Evolutionary conservation across 2,888 invertebrate genomes (phyloP).

Genomic region (Taenaris catops): DNA sequence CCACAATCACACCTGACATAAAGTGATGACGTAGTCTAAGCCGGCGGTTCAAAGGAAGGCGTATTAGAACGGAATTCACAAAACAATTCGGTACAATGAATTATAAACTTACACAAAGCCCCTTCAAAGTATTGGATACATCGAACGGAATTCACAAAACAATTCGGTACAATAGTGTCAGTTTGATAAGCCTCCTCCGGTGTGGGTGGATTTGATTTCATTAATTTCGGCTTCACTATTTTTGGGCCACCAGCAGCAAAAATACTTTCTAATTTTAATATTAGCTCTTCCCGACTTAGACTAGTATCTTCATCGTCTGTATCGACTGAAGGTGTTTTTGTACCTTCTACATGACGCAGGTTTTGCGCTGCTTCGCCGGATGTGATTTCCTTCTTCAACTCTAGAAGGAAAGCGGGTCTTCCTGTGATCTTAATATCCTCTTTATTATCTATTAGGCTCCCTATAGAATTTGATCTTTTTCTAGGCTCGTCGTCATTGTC

Average conservation of each 20-base stretch:
- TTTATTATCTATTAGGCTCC: constrained; percentile 43
- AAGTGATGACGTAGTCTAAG: no score
- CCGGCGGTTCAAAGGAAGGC: no score
- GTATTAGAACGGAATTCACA: no score
- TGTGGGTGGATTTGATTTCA: constrained; percentile 58
- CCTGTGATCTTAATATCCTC: constrained; percentile 35
- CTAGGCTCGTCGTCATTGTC: constrained; percentile 45
- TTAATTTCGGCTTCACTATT: constrained; percentile 47
- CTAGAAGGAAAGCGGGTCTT: constrained; percentile 45
- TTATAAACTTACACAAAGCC: no score
- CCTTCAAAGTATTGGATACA: no score
- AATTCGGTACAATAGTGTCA: constrained; percentile 54
- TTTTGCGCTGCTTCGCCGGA: constrained; percentile 41
- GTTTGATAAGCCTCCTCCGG: constrained; percentile 57
- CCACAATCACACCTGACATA: no score
- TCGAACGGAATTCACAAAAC: no score
- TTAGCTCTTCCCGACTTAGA: constrained; percentile 58
- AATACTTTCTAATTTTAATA: constrained; percentile 60
- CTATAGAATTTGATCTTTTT: constrained; percentile 57
- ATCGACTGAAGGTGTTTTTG: constrained; percentile 26
- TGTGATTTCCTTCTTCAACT: constrained; percentile 57
- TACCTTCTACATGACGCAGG: constrained; percentile 43
- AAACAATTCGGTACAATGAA: constrained; percentile 56
- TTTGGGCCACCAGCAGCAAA: constrained; percentile 56
- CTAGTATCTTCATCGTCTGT: constrained; percentile 41